Conservation (phyloP, 1,140 invertebrate genomes). For the Zaprionus inermis region DNA sequence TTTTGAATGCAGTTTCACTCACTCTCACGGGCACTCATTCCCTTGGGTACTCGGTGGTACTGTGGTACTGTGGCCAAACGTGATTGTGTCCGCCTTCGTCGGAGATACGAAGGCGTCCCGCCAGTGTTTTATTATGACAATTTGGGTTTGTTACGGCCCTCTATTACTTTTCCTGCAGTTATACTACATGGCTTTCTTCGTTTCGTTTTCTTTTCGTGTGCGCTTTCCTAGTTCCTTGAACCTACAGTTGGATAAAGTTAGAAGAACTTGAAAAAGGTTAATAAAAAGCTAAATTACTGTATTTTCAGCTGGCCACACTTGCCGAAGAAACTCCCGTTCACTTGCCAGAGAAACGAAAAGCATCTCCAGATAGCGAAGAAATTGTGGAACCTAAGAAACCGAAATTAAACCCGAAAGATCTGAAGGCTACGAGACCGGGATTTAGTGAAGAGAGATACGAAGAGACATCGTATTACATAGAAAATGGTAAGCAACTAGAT, state of each 20-base stretch:
- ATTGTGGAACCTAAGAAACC: slow-evolving; percentile 86
- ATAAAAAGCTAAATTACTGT: slow-evolving; percentile 3
- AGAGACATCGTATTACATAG: slow-evolving; percentile 98
- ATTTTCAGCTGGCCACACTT: slow-evolving; percentile 8
- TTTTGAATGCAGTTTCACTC: slow-evolving; percentile 50
- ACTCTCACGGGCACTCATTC: slow-evolving; percentile 17
- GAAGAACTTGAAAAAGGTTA: slow-evolving; percentile 15
- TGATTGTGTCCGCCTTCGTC: slow-evolving; percentile 45
- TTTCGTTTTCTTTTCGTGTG: slow-evolving; percentile 14
- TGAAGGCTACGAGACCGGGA: slow-evolving; percentile 95
- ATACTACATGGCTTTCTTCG: slow-evolving; percentile 22
- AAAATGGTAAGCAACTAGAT: slow-evolving; percentile 93
- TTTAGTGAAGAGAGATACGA: slow-evolving; percentile 97
- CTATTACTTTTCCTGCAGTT: slow-evolving; percentile 54
- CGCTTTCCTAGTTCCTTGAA: slow-evolving; percentile 27
- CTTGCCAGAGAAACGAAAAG: slow-evolving; percentile 54
- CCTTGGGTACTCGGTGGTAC: slow-evolving; percentile 22
- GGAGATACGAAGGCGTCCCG: slow-evolving; percentile 39
- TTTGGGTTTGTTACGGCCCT: slow-evolving; percentile 51
- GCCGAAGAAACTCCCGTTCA: slow-evolving; percentile 3
- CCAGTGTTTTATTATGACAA: slow-evolving; percentile 55
- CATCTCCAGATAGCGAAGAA: neutral
- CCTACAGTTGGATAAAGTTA: slow-evolving; percentile 7
- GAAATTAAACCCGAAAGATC: slow-evolving; percentile 95
- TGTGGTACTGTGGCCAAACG: slow-evolving; percentile 29